Evolutionary conservation across 2,113 vertebrate species (phyloP), one percentile per base, ranked within the genome.

Genomic region (Talpa occidentalis): DNA sequence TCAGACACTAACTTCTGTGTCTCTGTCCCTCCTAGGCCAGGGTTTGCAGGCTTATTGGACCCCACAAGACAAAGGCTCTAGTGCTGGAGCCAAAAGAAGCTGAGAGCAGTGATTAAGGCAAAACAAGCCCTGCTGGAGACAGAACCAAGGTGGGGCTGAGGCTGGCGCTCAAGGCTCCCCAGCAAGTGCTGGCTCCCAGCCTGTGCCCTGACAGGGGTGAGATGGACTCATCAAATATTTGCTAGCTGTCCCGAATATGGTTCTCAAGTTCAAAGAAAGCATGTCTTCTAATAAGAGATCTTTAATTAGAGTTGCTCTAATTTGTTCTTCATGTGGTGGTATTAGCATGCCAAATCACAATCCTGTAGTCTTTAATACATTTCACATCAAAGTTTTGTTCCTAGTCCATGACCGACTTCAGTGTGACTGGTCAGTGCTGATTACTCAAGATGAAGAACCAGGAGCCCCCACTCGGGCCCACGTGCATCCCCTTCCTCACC

Each of bases 201-300:
- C 56, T 56, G 77, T 2, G 6, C 22, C 17, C 6, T 16, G 24
- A 12, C 35, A 35, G 35, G 42, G 77, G 37, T 4, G 3, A 6
- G 21, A 11, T 17, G 9, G 21, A 11, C 22, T 32, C 44, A 32
- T 2, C 2, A 6, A 22, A 66, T 11, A 6, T 54, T 40, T 32
- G 3, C 47, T n/a, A 24, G 56, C 8, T 3, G 30, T 37, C 7
- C 60, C 4, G 0, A 62, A n/a, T 0, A 9, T 5, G 32, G 40
- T 15, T 54, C 69, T 66, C 69, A 35, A 76, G 85, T 76, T 56
- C 47, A 74, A 44, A 56, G 44, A 47, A 30, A 73, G 62, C 3
- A 2, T 14, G 19, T 69, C 52, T 81, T 73, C 35, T 73, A 56
- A 54, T 19, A 59, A 37, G 26, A 67, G 59, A 40, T 3, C 6